phyloP scores from a whole-genome alignment of 2,113 vertebrate genomes.

The Oryzias celebensis region DNA sequence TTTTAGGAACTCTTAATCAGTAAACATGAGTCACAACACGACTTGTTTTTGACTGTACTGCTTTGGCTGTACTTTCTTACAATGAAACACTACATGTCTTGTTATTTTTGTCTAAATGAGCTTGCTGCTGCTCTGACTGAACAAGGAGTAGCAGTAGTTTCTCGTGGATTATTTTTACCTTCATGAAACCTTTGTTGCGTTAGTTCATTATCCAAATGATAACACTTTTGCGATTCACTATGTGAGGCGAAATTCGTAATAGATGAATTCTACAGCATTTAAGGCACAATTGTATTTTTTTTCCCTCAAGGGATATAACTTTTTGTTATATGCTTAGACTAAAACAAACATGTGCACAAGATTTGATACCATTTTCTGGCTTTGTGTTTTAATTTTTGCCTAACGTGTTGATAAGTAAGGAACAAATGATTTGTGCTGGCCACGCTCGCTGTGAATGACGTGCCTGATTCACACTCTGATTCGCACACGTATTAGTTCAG shows the following conservation, averaged over 20 bases:
- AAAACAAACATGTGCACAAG: slow-evolving; percentile 45
- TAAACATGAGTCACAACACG: slow-evolving; percentile 20
- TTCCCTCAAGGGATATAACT: slow-evolving; percentile 19
- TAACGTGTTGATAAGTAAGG: slow-evolving; percentile 13
- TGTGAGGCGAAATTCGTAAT: slow-evolving; percentile 19
- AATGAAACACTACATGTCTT: neutral
- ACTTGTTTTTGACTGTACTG: slow-evolving; percentile 18
- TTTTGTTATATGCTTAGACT: slow-evolving; percentile 9
- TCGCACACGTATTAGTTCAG: neutral
- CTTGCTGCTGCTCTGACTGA: neutral
- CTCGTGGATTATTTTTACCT: neutral
- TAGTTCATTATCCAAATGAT: neutral
- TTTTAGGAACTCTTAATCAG: slow-evolving; percentile 6
- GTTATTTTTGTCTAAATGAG: slow-evolving; percentile 3
- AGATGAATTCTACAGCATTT: slow-evolving; percentile 30
- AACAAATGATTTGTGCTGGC: slow-evolving; percentile 16
- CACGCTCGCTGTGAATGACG: slow-evolving; percentile 17
- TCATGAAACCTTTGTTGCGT: neutral
- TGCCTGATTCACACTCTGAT: slow-evolving; percentile 10
- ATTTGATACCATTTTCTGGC: slow-evolving; percentile 45
- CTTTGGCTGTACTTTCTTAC: neutral
- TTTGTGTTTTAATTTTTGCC: slow-evolving; percentile 23
- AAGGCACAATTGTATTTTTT: slow-evolving; percentile 22
- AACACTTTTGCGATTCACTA: too few relatives aligned
- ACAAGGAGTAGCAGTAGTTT: neutral